Conservation (phyloP, 2,113 vertebrate genomes). For the Oreochromis spilurus region DNA sequence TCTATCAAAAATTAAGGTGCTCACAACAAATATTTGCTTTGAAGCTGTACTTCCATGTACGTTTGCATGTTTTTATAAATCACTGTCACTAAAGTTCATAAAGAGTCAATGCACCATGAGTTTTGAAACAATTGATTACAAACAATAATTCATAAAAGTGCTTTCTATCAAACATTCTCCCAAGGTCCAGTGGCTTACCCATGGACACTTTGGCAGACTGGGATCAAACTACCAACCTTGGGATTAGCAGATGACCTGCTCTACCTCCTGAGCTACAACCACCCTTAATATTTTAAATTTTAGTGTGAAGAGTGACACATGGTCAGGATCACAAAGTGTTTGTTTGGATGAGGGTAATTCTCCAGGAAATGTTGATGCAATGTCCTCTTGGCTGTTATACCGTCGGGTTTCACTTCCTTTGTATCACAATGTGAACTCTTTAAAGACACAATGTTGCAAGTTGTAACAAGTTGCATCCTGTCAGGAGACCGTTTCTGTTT, state of each 20-base stretch:
- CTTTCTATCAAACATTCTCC: not conserved
- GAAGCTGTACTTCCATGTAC: not conserved
- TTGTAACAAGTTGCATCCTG: conserved; percentile 14
- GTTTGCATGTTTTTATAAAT: not conserved
- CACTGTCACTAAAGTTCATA: not conserved
- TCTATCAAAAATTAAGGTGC: not conserved
- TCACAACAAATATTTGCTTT: not conserved
- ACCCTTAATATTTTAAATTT: not conserved
- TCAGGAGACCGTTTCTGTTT: not conserved
- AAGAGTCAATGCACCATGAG: not conserved
- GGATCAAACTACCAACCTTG: not conserved
- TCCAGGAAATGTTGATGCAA: not conserved
- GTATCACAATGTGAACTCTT: not conserved
- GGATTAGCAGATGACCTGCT: not conserved
- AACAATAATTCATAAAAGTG: not conserved
- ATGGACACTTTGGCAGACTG: not conserved
- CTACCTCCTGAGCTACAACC: not conserved
- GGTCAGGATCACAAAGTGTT: not conserved
- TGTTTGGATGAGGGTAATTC: not conserved
- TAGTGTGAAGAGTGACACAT: not conserved
- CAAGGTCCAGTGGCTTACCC: not conserved
- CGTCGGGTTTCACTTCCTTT: conserved; percentile 35
- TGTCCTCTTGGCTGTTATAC: not conserved
- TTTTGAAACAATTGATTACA: not conserved
- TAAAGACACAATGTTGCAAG: not conserved